Evolutionary conservation across 2,113 vertebrate genomes (phyloP).

Genomic region (Antigone vipio): DNA sequence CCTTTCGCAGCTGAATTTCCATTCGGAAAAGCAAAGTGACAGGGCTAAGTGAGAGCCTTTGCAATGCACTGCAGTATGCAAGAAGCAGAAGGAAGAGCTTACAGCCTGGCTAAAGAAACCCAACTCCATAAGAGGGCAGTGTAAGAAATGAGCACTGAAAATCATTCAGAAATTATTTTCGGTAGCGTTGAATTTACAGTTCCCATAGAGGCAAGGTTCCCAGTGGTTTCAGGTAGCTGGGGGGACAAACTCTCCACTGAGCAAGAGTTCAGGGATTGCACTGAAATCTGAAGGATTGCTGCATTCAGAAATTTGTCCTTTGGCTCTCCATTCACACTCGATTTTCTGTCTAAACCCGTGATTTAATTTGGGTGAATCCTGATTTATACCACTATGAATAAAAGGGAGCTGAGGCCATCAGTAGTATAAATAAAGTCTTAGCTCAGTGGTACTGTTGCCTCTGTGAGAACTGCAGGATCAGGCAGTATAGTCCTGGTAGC

Average conservation of each 20-base stretch:
- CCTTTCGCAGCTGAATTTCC: not conserved
- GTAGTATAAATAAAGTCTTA: not conserved
- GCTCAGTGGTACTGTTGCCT: not conserved
- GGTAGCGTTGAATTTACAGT: not conserved
- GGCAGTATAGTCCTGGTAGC: not conserved
- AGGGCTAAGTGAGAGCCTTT: not conserved
- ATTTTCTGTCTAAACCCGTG: constrained; percentile 1
- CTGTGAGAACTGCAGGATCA: not conserved
- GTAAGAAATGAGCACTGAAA: not conserved
- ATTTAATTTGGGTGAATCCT: constrained; percentile 3
- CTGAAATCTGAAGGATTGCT: not conserved
- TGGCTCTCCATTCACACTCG: not conserved
- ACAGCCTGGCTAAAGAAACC: not conserved
- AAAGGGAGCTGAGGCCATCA: not conserved
- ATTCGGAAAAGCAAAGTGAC: not conserved
- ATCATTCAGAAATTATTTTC: not conserved
- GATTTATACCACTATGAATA: not conserved
- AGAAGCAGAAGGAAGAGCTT: not conserved
- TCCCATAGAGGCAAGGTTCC: not conserved
- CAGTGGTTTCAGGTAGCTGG: not conserved
- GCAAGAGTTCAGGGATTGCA: not conserved
- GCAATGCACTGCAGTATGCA: not conserved
- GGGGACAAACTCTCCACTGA: not conserved
- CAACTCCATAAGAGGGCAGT: not conserved
- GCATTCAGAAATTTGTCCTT: not conserved